Evolutionary conservation across 2,888 invertebrate species (phyloP), one percentile per base, ranked within the genome.

Genomic region (Nebria brevicollis): DNA sequence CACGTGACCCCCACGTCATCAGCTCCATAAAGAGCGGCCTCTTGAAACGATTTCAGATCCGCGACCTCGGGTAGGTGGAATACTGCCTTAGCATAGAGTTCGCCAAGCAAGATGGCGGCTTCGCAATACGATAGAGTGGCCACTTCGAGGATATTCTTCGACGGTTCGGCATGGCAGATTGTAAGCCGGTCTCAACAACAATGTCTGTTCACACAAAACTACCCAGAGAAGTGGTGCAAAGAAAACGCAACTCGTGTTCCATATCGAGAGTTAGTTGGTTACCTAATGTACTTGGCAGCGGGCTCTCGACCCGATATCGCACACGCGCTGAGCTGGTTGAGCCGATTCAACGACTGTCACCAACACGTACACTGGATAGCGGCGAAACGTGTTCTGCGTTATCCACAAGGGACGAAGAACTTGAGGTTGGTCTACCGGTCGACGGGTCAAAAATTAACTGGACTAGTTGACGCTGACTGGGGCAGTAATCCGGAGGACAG

Each of bases 1-100:
- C 78, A 82, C 54, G 84, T 83, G 34, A 83, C 83, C 25, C 80
- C 83, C 66, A 83, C 83, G 34, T 84, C 84, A 25, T 76, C 82
- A 1, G n/a, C 7, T 54, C 8, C 15, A 3, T 4, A 66, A 66
- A 3, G 15, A 15, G 20, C 1, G 13, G 15, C 2, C 66, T 66
- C 13, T 6, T 4, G 15, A 66, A 15, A 4, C 2, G 7, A n/a
- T 68, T 68, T 10, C 10, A 68, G 8, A n/a, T 26, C 10, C 6
- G n/a, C 0, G n/a, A 68, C 10, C 26, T 68, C 10, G 68, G 68
- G 4, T 6, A 68, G n/a, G 15, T 68, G 0, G 11, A 15, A 68
- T 11, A 13, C 10, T 68, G 7, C 26, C 5, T 68, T 8, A 8
- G 15, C 2, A 13, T 68, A 8, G 68, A 68, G n/a, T 68, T 68